Base-by-base conservation (phyloP, 2,113 vertebrate genomes). In the Deroptyus accipitrinus region DNA sequence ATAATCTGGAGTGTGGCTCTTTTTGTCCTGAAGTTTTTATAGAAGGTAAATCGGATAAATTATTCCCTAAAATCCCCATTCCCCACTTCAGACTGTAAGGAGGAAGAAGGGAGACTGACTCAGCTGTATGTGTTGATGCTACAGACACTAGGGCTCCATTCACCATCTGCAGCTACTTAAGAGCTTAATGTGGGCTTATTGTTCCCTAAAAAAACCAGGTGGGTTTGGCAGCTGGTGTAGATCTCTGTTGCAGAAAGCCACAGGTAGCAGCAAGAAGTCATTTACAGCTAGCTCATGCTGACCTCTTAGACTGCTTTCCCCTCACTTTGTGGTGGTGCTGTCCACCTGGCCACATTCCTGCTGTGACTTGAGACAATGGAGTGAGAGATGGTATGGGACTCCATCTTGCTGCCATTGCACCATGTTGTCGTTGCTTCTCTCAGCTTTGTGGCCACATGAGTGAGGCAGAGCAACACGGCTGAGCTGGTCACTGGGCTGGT, bases 401-500 rank as follows among this genome's bases (percentile, higher is more conserved):
- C 37, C 10, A 4, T 64, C 57, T 25, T 4, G 6, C 25, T 52
- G 51, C n/a, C 11, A 1, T 6, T 20, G 17, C 6, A 33, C 15
- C 39, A 15, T 16, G 1, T 37, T 48, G 25, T n/a, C 30, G 15
- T 2, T 8, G 6, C 57, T 66, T 41, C 46, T n/a, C 16, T 54
- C 1, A 1, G 28, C 41, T 57, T 20, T 23, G 28, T 64, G 48
- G 39, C 19, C 31, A 6, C 39, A 15, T 0, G 8, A 55, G 13
- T 8, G 3, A 33, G 30, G 15, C 17, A 73, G 79, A 78, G 17
- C 8, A 10, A 28, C 1, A 3, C 0, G 4, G 27, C 33, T 59
- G 16, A 39, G 22, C 31, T 18, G 46, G 25, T 20, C 48, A 17
- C 55, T 15, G 9, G 67, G 14, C 8, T 13, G 15, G 24, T 35